A percentile compares a stretch with the other conserved stretches of the same genome.
Conservation (phyloP, 2,797 vertebrate genomes). For the Esox lucius region DNA sequence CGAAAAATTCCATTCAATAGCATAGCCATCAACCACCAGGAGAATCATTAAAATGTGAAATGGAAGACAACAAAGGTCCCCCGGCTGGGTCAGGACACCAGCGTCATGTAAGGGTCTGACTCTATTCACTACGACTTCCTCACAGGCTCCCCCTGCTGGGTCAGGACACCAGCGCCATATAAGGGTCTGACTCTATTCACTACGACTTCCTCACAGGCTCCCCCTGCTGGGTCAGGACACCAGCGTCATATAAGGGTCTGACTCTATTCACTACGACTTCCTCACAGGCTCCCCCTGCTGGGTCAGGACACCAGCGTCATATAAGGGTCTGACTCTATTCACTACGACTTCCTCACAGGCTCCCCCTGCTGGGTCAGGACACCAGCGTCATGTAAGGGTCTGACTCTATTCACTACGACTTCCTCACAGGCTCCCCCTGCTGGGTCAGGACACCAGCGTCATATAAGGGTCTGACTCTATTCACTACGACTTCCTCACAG, state of each 20-base stretch:
- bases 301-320: neutral
- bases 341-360: neutral
- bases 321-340: slow-evolving; percentile 8
- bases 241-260: slow-evolving; percentile 9
- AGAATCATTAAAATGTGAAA: slow-evolving; percentile 38
- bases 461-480: slow-evolving; percentile 7
- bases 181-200: slow-evolving; percentile 7
- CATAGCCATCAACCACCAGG: slow-evolving; percentile 16
- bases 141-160: neutral
- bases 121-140: neutral
- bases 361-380: neutral
- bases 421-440: neutral
- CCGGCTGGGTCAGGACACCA: neutral
- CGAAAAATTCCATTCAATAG: slow-evolving; percentile 28
- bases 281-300: neutral
- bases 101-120: slow-evolving; percentile 6
- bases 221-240: neutral
- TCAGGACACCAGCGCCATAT: neutral
- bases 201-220: neutral
- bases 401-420: neutral
- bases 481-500: neutral
- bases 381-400: slow-evolving; percentile 8
- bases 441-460: neutral
- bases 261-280: neutral
- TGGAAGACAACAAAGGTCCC: neutral